A percentile compares a stretch with the other conserved stretches of the same genome.
Evolutionary conservation across 2,797 vertebrate genomes (phyloP).

Genomic region (Anolis apletophallus): DNA sequence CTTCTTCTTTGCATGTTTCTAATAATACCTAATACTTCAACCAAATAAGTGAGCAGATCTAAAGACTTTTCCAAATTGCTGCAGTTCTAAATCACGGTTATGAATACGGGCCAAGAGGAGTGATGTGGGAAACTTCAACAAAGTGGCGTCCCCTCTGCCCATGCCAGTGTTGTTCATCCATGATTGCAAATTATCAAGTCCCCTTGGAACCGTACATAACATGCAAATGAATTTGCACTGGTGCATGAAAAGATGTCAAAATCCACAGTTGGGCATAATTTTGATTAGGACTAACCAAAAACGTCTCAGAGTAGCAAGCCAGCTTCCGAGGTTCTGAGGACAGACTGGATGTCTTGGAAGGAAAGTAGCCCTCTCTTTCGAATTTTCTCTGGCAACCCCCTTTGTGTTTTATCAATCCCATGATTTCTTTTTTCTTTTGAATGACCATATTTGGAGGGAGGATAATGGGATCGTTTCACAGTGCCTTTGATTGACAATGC

Average conservation of each 20-base stretch:
- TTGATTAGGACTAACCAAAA: neutral
- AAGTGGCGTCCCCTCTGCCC: too few relatives aligned
- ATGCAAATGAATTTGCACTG: neutral
- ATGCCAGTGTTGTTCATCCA: neutral
- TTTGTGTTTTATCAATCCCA: too few relatives aligned
- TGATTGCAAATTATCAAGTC: neutral
- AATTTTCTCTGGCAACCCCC: too few relatives aligned
- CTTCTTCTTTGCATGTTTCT: conserved; percentile 10
- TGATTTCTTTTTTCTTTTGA: too few relatives aligned
- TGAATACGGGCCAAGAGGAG: neutral
- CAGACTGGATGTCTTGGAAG: neutral
- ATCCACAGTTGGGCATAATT: neutral
- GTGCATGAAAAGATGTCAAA: neutral
- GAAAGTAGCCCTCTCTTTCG: too few relatives aligned
- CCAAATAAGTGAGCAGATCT: neutral
- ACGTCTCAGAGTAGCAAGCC: neutral
- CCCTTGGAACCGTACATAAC: neutral
- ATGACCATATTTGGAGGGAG: too few relatives aligned
- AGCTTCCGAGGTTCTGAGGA: neutral
- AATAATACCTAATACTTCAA: conserved; percentile 17
- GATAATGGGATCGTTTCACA: too few relatives aligned
- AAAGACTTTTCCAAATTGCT: neutral
- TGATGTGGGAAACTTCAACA: neutral
- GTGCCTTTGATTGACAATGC: too few relatives aligned
- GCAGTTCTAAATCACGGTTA: neutral